Evolutionary conservation across 2,888 invertebrate species (phyloP).

Genomic region (Clepsis dumicolana): DNA sequence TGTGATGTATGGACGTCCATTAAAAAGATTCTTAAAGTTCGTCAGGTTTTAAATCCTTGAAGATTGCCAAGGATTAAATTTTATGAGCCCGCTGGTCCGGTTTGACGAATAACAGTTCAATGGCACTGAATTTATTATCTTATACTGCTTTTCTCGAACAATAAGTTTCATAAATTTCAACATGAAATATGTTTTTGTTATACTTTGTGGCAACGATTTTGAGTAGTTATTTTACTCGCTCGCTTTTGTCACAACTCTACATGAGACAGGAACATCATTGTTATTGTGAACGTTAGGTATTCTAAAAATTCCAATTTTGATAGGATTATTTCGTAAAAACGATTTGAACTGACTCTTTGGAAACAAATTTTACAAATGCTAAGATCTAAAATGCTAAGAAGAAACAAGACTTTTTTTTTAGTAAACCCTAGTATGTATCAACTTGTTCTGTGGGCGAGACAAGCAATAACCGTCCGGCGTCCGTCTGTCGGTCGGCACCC

Average conservation of each 20-base stretch:
- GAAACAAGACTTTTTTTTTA: neutral
- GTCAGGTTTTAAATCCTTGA: neutral
- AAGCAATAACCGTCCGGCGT: constrained; percentile 50
- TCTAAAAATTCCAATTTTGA: neutral
- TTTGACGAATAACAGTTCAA: constrained; percentile 16
- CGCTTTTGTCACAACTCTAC: neutral
- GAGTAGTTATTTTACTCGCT: neutral
- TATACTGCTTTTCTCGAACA: constrained; percentile 5
- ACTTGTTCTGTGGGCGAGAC: neutral
- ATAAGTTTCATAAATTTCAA: constrained; percentile 5
- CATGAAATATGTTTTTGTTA: constrained; percentile 1
- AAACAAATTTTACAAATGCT: too few species aligned
- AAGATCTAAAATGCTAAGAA: too few species aligned
- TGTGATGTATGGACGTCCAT: neutral
- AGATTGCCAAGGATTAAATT: constrained; percentile 6
- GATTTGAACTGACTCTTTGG: too few species aligned
- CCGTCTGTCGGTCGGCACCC: constrained; percentile 51
- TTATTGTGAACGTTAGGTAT: too few species aligned
- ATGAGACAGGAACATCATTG: neutral
- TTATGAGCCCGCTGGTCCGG: constrained; percentile 10
- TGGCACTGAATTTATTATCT: constrained; percentile 10
- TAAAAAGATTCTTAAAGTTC: neutral
- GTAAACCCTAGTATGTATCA: neutral
- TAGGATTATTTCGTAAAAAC: too few species aligned
- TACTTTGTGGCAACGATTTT: neutral